A percentile compares a stretch with the other conserved stretches of the same genome.
Evolutionary conservation across 2,888 invertebrate species (phyloP).

Genomic region (Bellardia pandia): DNA sequence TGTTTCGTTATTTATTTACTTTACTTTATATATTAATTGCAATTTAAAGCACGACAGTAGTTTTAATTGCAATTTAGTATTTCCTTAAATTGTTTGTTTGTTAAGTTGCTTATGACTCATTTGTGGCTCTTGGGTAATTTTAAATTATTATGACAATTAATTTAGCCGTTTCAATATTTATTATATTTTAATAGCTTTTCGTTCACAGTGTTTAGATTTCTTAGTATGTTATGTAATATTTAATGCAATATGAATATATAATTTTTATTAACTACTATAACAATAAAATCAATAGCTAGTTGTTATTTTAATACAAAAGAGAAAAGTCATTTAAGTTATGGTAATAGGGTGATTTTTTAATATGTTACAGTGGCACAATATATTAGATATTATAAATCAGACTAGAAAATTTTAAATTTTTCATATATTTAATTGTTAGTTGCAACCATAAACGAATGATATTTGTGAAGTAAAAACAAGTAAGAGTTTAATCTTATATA

Average conservation of each 20-base stretch:
- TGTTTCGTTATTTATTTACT: neutral
- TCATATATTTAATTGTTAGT: too few relatives aligned
- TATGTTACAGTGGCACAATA: neutral
- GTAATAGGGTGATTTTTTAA: neutral
- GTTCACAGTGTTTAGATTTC: slow-evolving; percentile 9
- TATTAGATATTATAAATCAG: neutral
- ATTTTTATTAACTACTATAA: neutral
- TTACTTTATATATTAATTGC: slow-evolving; percentile 17
- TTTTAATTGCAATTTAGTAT: neutral
- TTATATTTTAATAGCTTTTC: neutral
- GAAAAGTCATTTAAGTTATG: neutral
- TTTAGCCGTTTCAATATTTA: slow-evolving; percentile 14
- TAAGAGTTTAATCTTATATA: too few relatives aligned
- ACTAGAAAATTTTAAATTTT: too few relatives aligned
- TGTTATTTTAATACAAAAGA: neutral
- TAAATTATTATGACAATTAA: slow-evolving; percentile 24
- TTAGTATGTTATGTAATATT: slow-evolving; percentile 8
- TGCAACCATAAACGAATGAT: too few relatives aligned
- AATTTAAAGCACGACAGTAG: neutral
- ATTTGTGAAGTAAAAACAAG: too few relatives aligned
- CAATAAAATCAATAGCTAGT: neutral
- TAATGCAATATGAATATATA: slow-evolving; percentile 4
- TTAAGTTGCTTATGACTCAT: neutral
- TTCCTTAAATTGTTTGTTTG: slow-evolving; percentile 9
- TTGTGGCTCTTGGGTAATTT: neutral